A percentile compares a stretch with the other conserved stretches of the same genome.
phyloP scores from a whole-genome alignment of 2,797 vertebrate genomes.

The Dallia pectoralis region DNA sequence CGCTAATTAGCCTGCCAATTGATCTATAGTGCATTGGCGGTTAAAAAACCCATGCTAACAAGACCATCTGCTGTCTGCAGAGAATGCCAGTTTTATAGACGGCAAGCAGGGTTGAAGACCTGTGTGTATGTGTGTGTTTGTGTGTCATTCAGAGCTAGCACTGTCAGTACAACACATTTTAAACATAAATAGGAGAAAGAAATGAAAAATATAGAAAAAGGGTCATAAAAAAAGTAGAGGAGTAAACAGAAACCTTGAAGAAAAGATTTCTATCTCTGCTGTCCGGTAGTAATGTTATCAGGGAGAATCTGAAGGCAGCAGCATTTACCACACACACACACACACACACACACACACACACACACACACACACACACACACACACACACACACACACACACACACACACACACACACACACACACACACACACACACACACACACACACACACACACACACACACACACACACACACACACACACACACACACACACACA shows the following conservation, averaged over 20 bases:
- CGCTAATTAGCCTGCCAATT: slow-evolving; percentile 1
- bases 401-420: too few species aligned
- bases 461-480: slow-evolving; percentile 34
- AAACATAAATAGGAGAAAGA: not conserved
- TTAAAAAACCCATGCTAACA: slow-evolving; percentile 3
- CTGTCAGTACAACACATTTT: not conserved
- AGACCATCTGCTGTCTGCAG: not conserved
- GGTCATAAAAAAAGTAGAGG: not conserved
- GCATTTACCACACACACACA: slow-evolving; percentile 34
- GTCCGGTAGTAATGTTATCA: slow-evolving; percentile 56
- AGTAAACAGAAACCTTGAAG: not conserved
- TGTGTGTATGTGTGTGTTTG: too few species aligned
- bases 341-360: slow-evolving; percentile 31
- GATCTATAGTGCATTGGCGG: not conserved
- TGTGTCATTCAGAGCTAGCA: not conserved
- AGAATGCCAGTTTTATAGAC: not conserved
- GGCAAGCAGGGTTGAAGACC: too few species aligned
- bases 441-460: slow-evolving; percentile 17
- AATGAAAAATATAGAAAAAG: not conserved
- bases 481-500: slow-evolving; percentile 36
- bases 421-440: too few species aligned
- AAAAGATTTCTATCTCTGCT: slow-evolving; percentile 19
- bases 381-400: too few species aligned
- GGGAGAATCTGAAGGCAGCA: slow-evolving; percentile 35
- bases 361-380: too few species aligned